Conservation (phyloP, 2,113 vertebrate species). For the Dipodomys spectabilis region DNA sequence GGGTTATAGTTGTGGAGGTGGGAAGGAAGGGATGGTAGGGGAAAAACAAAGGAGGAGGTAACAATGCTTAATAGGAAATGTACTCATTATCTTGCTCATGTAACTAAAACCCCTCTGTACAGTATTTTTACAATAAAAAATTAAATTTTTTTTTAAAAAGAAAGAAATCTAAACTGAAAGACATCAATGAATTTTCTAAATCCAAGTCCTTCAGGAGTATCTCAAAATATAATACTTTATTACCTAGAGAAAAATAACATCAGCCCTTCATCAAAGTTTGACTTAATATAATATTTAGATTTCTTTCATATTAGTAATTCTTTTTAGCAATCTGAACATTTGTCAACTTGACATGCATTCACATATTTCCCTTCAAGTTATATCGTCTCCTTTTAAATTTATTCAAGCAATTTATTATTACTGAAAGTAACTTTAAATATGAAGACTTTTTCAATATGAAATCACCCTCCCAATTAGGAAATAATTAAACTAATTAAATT, state of each 20-base stretch:
- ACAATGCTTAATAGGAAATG: too few species aligned
- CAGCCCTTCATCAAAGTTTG: background rate
- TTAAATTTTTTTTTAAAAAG: too few species aligned
- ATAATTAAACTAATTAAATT: slow-evolving; percentile 28
- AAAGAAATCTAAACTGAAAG: background rate
- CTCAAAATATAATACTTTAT: background rate
- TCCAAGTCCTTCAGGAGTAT: background rate
- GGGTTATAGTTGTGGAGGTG: too few species aligned
- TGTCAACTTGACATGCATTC: background rate
- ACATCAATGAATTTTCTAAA: background rate
- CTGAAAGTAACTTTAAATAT: background rate
- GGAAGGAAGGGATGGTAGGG: too few species aligned
- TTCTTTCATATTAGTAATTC: background rate
- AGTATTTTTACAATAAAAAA: too few species aligned
- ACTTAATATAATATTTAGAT: background rate
- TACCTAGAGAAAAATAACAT: background rate
- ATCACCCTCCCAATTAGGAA: background rate
- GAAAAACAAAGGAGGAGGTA: too few species aligned
- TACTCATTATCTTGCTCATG: too few species aligned
- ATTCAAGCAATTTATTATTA: background rate
- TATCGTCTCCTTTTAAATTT: background rate
- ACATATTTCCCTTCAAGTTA: background rate
- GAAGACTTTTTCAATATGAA: background rate
- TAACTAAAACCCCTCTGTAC: too few species aligned
- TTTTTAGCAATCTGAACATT: background rate